Base-by-base conservation (phyloP, 2,113 vertebrate genomes). In the Brachypodius melanocephalos region DNA sequence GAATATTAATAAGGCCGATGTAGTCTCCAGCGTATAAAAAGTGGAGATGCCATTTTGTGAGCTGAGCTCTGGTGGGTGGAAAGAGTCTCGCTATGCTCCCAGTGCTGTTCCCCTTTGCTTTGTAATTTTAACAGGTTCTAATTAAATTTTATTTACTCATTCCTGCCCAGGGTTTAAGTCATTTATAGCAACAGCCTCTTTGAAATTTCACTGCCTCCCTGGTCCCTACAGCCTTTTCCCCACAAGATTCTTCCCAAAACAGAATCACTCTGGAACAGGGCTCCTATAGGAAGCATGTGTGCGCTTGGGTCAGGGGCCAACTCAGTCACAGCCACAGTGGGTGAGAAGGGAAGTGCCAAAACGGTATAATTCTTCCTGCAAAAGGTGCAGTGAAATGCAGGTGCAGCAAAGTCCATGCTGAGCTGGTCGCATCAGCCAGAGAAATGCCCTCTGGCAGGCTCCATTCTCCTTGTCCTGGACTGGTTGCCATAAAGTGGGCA, bases 281-380 rank as follows among this genome's bases (percentile, higher is more conserved):
- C 54, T 52, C 9, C 43, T 49, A 2, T 12, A 32, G 48, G 19
- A n/a, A n/a, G 12, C 6, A 29, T 4, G 17, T 31, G 5, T 19
- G 1, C 8, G 0, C 12, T 61, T 25, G 40, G 8, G 5, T 67
- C 16, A 61, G 22, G 13, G 15, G 36, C 38, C 36, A 31, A 3
- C 17, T 17, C 15, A 3, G 10, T 42, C 29, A 25, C 34, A 55
- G n/a, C 4, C 4, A 3, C 0, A 8, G 42, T 32, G 32, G 20
- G 8, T 5, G 2, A 68, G 34, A 17, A 32, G 24, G 7, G 40
- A 68, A 9, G 11, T 46, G 28, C 31, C 29, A 7, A 46, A 42
- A 18, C 6, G 26, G 26, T 0, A 2, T 26, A 21, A 58, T 19
- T 10, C 25, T 32, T 57, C 34, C 58, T 51, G 20, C 22, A 48